Conservation (phyloP, 2,797 vertebrate species). For the Merluccius polli region DNA sequence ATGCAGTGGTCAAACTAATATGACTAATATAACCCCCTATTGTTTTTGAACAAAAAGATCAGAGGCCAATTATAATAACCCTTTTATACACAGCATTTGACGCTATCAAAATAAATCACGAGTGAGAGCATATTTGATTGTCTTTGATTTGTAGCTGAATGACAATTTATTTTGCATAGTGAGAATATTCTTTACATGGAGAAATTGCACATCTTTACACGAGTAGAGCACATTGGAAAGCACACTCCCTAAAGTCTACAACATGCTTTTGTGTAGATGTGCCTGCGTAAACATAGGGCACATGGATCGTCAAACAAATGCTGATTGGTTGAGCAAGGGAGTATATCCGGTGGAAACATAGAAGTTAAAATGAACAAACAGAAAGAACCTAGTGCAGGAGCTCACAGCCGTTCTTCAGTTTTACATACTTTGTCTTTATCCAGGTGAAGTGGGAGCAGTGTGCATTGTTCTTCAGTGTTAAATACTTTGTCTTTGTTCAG, state of each 20-base stretch:
- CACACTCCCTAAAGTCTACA: background rate
- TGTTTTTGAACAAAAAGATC: conserved; percentile 17
- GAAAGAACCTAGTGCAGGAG: background rate
- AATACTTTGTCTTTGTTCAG: no score
- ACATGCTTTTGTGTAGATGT: background rate
- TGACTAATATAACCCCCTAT: conserved; percentile 24
- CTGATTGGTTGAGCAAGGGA: background rate
- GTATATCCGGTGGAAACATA: background rate
- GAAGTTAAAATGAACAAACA: background rate
- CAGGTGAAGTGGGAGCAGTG: no score
- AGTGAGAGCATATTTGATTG: background rate
- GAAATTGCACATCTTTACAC: background rate
- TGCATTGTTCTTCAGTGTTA: no score
- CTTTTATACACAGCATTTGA: background rate
- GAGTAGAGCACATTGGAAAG: background rate
- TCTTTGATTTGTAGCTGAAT: conserved; percentile 1
- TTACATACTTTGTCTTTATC: no score
- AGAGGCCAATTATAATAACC: background rate
- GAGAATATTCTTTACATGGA: background rate
- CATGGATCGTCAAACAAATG: background rate
- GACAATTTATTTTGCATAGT: background rate
- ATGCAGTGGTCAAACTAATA: background rate
- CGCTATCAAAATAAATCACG: background rate
- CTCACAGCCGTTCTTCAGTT: background rate
- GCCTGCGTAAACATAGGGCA: background rate